Evolutionary conservation across 2,113 vertebrate species (phyloP).

Genomic region (Pycnonotus jocosus): DNA sequence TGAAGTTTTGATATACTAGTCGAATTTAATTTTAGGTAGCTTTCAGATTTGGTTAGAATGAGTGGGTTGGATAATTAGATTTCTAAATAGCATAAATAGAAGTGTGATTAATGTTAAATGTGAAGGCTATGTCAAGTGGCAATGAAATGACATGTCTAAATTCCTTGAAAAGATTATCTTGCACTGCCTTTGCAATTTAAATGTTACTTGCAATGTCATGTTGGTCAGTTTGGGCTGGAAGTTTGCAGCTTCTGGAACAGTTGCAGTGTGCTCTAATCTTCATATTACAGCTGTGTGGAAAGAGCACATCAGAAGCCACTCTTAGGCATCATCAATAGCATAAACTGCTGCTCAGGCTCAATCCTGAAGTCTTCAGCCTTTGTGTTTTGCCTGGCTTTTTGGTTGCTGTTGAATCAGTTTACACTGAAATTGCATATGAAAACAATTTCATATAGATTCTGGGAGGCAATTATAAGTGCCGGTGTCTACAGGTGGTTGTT

Average conservation of each 20-base stretch:
- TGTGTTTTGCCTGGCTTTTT: neutral
- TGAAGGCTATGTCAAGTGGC: neutral
- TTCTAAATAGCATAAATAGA: neutral
- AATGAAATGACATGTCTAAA: neutral
- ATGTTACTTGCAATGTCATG: neutral
- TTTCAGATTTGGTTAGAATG: constrained; percentile 1
- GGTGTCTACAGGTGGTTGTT: neutral
- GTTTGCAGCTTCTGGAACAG: neutral
- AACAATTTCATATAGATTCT: neutral
- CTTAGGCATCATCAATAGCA: neutral
- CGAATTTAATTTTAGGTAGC: neutral
- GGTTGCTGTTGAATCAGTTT: neutral
- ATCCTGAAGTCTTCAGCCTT: neutral
- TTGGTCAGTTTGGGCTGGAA: neutral
- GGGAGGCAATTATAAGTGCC: neutral
- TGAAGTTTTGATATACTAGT: neutral
- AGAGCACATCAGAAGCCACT: neutral
- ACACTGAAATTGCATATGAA: neutral
- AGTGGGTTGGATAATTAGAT: neutral
- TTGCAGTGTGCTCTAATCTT: neutral
- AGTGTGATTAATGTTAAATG: neutral
- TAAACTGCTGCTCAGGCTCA: neutral
- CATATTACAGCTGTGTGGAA: neutral
- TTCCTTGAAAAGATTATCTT: neutral
- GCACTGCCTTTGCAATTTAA: neutral